Base-by-base conservation (phyloP, 2,888 invertebrate genomes). In the Trissoscelio sp. region DNA sequence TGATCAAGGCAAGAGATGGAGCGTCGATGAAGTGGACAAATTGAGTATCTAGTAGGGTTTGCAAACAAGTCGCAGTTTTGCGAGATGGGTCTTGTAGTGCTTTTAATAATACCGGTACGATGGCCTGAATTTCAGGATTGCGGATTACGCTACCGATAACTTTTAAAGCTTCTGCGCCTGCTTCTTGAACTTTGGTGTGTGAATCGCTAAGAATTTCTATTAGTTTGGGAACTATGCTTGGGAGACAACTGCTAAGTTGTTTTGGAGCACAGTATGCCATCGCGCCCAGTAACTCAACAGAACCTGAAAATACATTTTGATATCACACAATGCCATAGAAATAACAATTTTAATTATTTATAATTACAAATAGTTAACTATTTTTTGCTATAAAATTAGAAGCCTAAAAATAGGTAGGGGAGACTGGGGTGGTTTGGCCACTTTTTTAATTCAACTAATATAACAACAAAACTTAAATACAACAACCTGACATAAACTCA, bases 1-100 rank as follows among this genome's bases (percentile, higher is more conserved):
- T 99, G 88, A 99, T 99, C 64, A 99, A 94, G 75, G 99, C 99
- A 18, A 99, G 93, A 0, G 99, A 99, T 0, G 99, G 98, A 1
- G 99, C 98, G 92, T 99, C 99, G 88, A 99, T 99, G 92, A 99
- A 99, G 92, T 99, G 99, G 46, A 99, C 98, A 92, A 99, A 99
- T 92, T 99, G 96, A 0, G 97, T 98, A 92, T 97, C 97, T n/a
- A 98, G 92, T 22, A 99, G 93, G 0, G 97, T 97, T 90, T 98
- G 97, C n/a, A 99, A 93, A 88, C 98, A 98, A 0, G 94, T 94
- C 0, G 97, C 97, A 0, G 99, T 99, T 91, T 97, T 98, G 91
- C 96, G 96, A 0, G 98, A 97, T 1, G 99, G 99, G 93, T 99
- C 98, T 91, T 98, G 98, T 0, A 99, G 93, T 0, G 99, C 99